Conservation (phyloP, 2,113 vertebrate species). For the Shinisaurus crocodilurus region DNA sequence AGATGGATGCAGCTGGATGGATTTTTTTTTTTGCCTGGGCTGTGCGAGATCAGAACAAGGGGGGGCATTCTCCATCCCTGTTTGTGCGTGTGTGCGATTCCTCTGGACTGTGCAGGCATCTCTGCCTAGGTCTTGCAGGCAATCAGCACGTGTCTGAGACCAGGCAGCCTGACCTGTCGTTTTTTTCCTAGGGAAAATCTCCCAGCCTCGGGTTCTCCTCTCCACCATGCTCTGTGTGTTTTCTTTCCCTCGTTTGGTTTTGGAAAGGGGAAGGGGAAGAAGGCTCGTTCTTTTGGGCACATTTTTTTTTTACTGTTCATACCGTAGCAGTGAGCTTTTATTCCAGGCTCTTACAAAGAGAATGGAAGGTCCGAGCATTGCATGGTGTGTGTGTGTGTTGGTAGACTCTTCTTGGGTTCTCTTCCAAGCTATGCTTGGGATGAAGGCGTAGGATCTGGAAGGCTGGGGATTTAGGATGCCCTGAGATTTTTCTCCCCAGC, state of each 20-base stretch:
- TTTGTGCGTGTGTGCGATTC: not conserved
- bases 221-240: not conserved
- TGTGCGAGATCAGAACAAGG: not conserved
- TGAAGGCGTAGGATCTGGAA: not conserved
- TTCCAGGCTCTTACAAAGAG: not conserved
- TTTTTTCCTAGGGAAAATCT: not conserved
- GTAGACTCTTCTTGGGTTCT: not conserved
- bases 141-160: not conserved
- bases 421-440: not conserved
- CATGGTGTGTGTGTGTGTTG: too few relatives aligned
- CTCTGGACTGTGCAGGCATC: not conserved
- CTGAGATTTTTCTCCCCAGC: not conserved
- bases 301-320: not conserved
- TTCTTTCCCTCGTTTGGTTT: too few relatives aligned
- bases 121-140: not conserved
- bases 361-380: not conserved
- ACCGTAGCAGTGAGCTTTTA: not conserved
- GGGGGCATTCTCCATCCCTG: not conserved
- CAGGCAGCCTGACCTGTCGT: constrained; percentile 9
- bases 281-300: not conserved
- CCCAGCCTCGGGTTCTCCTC: not conserved
- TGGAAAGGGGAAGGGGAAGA: not conserved
- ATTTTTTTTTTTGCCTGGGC: not conserved
- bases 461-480: not conserved
- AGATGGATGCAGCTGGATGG: constrained; percentile 4